Conservation (phyloP, 2,113 vertebrate species). For the Panurus biarmicus region DNA sequence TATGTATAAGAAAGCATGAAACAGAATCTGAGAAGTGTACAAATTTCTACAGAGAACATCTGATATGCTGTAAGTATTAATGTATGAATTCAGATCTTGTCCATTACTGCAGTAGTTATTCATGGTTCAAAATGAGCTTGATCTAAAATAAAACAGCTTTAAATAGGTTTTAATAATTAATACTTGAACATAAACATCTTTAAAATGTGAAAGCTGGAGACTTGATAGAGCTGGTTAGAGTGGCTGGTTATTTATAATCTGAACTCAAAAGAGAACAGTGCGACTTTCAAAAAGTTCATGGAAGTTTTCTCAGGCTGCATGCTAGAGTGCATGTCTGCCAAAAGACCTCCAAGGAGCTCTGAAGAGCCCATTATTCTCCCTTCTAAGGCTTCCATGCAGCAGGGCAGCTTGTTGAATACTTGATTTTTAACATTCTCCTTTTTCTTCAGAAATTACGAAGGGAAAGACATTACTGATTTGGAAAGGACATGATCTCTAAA, state of each 20-base stretch:
- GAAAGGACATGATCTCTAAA: neutral
- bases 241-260: neutral
- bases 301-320: neutral
- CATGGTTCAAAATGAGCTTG: neutral
- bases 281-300: neutral
- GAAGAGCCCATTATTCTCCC: constrained; percentile 14
- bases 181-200: neutral
- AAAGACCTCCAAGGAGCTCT: constrained; percentile 12
- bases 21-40: neutral
- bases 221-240: neutral
- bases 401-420: neutral
- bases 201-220: neutral
- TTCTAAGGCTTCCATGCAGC: constrained; percentile 2
- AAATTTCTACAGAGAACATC: neutral
- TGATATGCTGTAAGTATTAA: neutral
- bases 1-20: neutral
- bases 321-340: neutral
- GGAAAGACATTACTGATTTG: neutral
- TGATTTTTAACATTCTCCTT: neutral
- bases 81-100: neutral
- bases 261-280: neutral
- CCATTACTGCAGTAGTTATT: neutral
- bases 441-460: neutral
- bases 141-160: neutral
- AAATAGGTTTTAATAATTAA: neutral